Conservation (phyloP, 64 coral and sea anemone genomes). For the Stylophora pistillata region DNA sequence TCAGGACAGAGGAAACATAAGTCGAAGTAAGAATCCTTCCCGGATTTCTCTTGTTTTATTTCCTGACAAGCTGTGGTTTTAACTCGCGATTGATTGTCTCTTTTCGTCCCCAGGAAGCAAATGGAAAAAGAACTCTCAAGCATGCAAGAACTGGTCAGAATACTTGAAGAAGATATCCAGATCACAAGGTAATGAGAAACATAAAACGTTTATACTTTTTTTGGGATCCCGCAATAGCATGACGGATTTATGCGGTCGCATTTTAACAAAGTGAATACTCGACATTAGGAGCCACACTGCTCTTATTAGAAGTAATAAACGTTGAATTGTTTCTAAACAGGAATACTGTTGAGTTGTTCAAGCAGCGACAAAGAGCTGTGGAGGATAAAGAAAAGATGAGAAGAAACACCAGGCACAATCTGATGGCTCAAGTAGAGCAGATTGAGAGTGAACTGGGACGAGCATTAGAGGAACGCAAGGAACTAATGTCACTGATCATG, state of each 20-base stretch:
- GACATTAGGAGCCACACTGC: background rate
- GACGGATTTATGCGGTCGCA: background rate
- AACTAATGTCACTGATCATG: background rate
- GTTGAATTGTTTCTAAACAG: background rate
- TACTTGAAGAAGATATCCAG: constrained; percentile 4
- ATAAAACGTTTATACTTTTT: background rate
- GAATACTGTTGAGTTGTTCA: background rate
- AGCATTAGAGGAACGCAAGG: constrained; percentile 4
- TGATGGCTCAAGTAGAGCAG: constrained; percentile 11
- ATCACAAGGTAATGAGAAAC: background rate
- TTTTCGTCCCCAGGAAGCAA: background rate
- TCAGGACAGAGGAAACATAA: background rate
- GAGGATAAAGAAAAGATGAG: background rate
- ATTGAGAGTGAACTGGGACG: background rate
- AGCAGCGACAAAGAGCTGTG: constrained; percentile 5
- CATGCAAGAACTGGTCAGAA: background rate
- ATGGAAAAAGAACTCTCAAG: constrained; percentile 1
- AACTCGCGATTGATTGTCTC: background rate
- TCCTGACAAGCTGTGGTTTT: background rate
- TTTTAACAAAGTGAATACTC: background rate
- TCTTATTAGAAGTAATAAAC: background rate
- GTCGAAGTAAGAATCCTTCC: constrained; percentile 1
- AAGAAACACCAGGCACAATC: background rate
- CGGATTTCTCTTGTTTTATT: background rate
- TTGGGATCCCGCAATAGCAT: background rate